Evolutionary conservation across 2,888 invertebrate genomes (phyloP).

Genomic region (Conomelus anceps): DNA sequence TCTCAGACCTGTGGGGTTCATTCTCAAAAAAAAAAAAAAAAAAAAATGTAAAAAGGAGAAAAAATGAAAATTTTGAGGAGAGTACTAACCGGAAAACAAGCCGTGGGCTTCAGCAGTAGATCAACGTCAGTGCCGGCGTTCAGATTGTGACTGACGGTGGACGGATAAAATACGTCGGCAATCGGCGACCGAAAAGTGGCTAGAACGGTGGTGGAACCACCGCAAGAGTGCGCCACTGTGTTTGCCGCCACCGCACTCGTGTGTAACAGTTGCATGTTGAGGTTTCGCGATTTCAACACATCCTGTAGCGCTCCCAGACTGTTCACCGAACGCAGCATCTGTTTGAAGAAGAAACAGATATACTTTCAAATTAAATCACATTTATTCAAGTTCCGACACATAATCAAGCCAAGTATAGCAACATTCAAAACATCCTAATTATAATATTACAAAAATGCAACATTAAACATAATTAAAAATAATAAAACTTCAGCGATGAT

Average conservation of each 20-base stretch:
- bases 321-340: slow-evolving; percentile 14
- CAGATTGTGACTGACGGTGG: slow-evolving; percentile 48
- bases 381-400: too few relatives aligned
- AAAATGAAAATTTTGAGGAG: too few relatives aligned
- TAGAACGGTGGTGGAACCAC: slow-evolving; percentile 9
- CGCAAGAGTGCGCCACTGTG: background rate
- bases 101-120: slow-evolving; percentile 59
- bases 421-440: too few relatives aligned
- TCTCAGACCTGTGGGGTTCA: too few relatives aligned
- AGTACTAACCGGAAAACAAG: slow-evolving; percentile 58
- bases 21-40: too few relatives aligned
- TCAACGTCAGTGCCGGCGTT: slow-evolving; percentile 55
- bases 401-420: too few relatives aligned
- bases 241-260: background rate
- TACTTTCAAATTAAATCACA: background rate
- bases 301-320: slow-evolving; percentile 6
- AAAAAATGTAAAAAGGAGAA: too few relatives aligned
- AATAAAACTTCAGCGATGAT: too few relatives aligned
- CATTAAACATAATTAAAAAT: too few relatives aligned
- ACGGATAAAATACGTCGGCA: slow-evolving; percentile 46
- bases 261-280: slow-evolving; percentile 18
- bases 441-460: too few relatives aligned
- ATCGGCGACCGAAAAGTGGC: slow-evolving; percentile 17
- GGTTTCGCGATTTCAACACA: slow-evolving; percentile 1
- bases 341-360: background rate